phyloP scores from a whole-genome alignment of 2,113 vertebrate species.

The Poeciliopsis occidentalis region DNA sequence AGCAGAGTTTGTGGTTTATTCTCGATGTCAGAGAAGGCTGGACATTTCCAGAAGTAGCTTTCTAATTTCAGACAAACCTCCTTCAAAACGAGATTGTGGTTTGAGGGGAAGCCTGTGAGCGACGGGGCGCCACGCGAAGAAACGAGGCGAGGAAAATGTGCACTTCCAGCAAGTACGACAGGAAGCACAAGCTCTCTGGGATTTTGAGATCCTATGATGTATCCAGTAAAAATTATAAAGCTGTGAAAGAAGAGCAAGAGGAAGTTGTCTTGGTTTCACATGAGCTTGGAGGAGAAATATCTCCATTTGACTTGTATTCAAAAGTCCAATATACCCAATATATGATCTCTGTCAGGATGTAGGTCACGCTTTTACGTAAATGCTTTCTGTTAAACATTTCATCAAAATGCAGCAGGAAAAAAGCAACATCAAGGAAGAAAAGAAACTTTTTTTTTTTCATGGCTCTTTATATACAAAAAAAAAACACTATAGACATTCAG shows the following conservation, averaged over 20 bases:
- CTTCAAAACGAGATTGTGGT: not conserved
- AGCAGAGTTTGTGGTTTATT: not conserved
- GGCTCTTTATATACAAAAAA: slow-evolving; percentile 68
- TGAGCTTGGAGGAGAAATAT: not conserved
- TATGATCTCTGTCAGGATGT: too few relatives aligned
- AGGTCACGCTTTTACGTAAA: not conserved
- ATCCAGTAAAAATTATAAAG: not conserved
- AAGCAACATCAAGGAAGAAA: not conserved
- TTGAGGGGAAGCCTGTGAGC: not conserved
- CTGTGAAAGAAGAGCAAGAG: not conserved
- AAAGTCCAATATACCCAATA: not conserved
- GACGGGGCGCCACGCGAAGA: too few relatives aligned
- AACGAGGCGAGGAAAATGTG: not conserved
- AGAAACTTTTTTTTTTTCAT: slow-evolving; percentile 4
- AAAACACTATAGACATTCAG: slow-evolving; percentile 45
- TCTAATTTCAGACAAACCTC: not conserved
- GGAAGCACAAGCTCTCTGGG: not conserved
- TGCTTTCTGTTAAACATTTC: not conserved
- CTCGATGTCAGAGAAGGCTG: not conserved
- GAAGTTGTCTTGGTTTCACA: not conserved
- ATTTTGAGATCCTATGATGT: not conserved
- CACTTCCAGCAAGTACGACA: not conserved
- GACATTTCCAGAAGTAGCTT: too few relatives aligned
- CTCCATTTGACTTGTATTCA: too few relatives aligned
- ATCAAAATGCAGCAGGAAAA: not conserved